Conservation (phyloP, 2,113 vertebrate genomes). For the Mus spicilegus region DNA sequence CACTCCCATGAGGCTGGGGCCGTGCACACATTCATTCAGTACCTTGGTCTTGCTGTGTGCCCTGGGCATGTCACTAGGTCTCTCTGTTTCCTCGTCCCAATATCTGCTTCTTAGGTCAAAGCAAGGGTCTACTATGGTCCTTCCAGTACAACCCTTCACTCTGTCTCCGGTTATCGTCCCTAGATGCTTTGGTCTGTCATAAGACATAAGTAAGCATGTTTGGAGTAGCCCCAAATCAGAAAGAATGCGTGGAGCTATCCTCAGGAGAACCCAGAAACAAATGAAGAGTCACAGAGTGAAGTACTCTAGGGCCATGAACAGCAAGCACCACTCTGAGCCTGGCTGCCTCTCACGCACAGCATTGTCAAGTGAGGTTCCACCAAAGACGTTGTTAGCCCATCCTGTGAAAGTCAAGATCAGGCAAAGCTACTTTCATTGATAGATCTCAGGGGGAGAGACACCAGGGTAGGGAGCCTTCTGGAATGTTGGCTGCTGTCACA, state of each 20-base stretch:
- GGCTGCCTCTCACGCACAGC: not conserved
- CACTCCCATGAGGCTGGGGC: accelerated
- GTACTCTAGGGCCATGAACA: not conserved
- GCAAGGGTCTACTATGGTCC: not conserved
- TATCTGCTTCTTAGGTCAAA: not conserved
- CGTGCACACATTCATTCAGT: not conserved
- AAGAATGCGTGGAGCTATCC: not conserved
- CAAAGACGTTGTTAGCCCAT: accelerated
- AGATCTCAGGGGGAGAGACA: not conserved
- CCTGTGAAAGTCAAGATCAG: not conserved
- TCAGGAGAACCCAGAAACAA: not conserved
- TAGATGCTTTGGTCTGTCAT: not conserved
- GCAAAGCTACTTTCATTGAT: not conserved
- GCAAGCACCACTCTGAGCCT: accelerated
- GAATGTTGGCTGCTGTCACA: not conserved
- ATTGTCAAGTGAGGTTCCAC: not conserved
- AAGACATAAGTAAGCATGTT: not conserved
- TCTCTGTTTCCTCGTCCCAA: not conserved
- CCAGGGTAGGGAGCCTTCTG: not conserved
- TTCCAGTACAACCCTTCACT: not conserved
- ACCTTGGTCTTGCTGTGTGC: not conserved
- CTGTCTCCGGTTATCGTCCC: not conserved
- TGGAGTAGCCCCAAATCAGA: not conserved
- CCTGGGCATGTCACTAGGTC: not conserved
- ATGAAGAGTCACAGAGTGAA: accelerated